phyloP scores from a whole-genome alignment of 2,797 vertebrate species.

The Aplochiton taeniatus region DNA sequence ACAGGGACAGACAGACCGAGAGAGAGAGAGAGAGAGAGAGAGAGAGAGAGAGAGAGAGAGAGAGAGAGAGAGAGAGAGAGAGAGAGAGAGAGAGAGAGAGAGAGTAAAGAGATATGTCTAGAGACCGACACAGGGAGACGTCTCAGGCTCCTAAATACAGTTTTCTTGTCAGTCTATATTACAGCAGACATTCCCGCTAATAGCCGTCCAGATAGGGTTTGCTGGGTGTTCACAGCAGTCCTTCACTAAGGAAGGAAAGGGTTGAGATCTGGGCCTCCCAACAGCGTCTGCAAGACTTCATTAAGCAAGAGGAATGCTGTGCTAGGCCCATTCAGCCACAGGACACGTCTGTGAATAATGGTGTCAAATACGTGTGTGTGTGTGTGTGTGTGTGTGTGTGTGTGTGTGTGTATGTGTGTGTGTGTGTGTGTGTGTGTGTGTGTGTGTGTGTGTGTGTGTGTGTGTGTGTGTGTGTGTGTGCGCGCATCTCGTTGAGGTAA shows the following conservation, averaged over 20 bases:
- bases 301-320: constrained; percentile 10
- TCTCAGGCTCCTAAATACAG: no score
- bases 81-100: no score
- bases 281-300: background rate
- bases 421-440: background rate
- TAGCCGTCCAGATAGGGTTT: background rate
- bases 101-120: no score
- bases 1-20: no score
- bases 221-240: background rate
- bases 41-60: no score
- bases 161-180: background rate
- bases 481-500: background rate
- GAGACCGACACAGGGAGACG: no score
- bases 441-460: no score
- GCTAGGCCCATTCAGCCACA: background rate
- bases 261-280: background rate
- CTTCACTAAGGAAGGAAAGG: background rate
- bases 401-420: no score
- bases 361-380: background rate
- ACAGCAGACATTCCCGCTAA: background rate
- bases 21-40: no score
- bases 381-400: constrained; percentile 1
- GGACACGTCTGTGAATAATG: background rate
- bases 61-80: no score
- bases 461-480: background rate